These are phyloP conservation scores for Oceanites oceanicus DNA, from an alignment of 2,113 vertebrate species.

Conservation along the genomic window DNA sequence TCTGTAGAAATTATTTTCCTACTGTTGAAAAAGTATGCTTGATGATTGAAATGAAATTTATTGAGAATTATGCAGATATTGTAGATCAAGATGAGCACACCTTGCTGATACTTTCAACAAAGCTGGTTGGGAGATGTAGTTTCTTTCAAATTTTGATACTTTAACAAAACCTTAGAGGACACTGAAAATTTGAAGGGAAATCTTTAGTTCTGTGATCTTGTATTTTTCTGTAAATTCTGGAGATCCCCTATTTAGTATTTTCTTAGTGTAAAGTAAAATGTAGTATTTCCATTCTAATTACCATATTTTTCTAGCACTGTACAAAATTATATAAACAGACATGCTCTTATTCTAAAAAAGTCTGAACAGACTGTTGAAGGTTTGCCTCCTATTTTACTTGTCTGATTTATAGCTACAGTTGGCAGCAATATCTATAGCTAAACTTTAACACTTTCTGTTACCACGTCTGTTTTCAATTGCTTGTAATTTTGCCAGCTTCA, in stretches of 20 bases:
- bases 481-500: constrained; percentile 49
- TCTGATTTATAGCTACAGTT: constrained; percentile 49
- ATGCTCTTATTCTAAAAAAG: not conserved
- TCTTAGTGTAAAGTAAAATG: not conserved
- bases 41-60: not conserved
- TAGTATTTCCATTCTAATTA: not conserved
- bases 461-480: constrained; percentile 55
- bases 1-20: not conserved
- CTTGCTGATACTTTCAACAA: not conserved
- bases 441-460: constrained; percentile 58
- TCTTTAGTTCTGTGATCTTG: not conserved
- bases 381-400: constrained; percentile 22
- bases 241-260: not conserved
- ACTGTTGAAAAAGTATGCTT: not conserved
- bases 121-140: not conserved
- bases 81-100: not conserved
- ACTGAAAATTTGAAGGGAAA: not conserved
- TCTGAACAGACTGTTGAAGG: constrained; percentile 17
- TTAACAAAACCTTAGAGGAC: not conserved
- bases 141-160: not conserved
- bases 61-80: not conserved
- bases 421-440: constrained; percentile 41
- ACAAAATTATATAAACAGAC: constrained; percentile 4
- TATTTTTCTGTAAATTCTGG: not conserved
- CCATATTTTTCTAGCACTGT: not conserved